Evolutionary conservation across 2,113 vertebrate species (phyloP).

Genomic region (Sorex fumeus): DNA sequence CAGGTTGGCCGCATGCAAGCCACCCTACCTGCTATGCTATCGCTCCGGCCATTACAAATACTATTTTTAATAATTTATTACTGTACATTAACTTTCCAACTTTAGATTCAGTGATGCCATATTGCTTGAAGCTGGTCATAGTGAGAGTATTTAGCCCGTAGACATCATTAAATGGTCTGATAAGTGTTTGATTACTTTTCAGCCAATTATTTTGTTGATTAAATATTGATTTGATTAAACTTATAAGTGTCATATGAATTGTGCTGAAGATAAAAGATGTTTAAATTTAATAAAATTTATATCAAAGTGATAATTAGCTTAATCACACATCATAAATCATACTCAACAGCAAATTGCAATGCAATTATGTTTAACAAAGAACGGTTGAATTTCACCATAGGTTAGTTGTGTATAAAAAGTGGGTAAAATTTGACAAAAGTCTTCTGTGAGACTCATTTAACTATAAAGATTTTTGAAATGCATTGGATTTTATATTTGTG

Average conservation of each 20-base stretch:
- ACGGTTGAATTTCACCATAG: neutral
- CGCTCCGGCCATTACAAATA: too few relatives aligned
- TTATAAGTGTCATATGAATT: neutral
- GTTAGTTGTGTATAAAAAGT: neutral
- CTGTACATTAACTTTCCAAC: neutral
- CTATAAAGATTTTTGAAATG: neutral
- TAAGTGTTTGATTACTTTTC: conserved; percentile 39
- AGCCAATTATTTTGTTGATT: conserved; percentile 49
- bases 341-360: neutral
- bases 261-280: conserved; percentile 26
- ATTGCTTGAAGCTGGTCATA: neutral
- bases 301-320: conserved; percentile 47
- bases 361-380: conserved; percentile 24
- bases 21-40: too few relatives aligned
- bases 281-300: conserved; percentile 57
- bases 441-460: conserved; percentile 5
- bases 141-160: neutral
- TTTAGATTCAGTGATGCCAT: neutral
- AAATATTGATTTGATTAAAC: conserved; percentile 57
- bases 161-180: conserved; percentile 31
- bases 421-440: conserved; percentile 13
- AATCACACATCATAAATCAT: neutral
- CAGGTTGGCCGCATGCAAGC: too few relatives aligned
- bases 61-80: neutral
- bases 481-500: neutral